Conservation (phyloP, 2,888 invertebrate genomes). For the Pyrocoelia pectoralis region DNA sequence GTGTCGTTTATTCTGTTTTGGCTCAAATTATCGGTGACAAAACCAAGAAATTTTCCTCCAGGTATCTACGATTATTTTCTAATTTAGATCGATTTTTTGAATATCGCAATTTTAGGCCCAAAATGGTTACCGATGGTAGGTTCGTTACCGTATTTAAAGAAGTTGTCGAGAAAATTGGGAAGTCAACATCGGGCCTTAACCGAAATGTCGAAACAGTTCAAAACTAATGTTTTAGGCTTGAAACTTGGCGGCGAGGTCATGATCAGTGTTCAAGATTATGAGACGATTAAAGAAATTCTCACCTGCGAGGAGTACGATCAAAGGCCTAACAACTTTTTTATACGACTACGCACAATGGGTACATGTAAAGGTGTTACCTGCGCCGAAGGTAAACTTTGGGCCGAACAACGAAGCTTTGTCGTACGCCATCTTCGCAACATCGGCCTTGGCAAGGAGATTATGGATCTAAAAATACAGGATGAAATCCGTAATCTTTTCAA, state of each 20-base stretch:
- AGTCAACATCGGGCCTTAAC: conserved; percentile 64
- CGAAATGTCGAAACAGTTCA: conserved; percentile 60
- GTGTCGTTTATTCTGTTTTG: background rate
- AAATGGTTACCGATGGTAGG: conserved; percentile 60
- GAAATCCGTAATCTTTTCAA: conserved; percentile 59
- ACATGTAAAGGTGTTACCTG: conserved; percentile 67
- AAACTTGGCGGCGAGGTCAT: conserved; percentile 65
- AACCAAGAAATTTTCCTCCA: background rate
- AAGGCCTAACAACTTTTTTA: conserved; percentile 72
- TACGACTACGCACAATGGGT: conserved; percentile 70
- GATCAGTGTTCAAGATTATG: conserved; percentile 65
- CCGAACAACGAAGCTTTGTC: conserved; percentile 63
- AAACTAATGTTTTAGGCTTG: conserved; percentile 65
- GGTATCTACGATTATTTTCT: background rate
- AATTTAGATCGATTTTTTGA: background rate
- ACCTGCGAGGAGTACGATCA: conserved; percentile 68
- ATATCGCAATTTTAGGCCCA: conserved; percentile 57
- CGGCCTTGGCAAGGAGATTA: conserved; percentile 63
- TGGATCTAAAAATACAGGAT: conserved; percentile 59
- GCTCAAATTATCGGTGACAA: background rate
- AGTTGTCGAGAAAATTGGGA: conserved; percentile 54
- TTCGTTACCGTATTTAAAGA: conserved; percentile 53
- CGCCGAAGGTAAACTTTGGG: conserved; percentile 65
- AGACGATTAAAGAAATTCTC: conserved; percentile 64
- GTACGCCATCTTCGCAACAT: conserved; percentile 61